Conservation (phyloP, 2,888 invertebrate species). For the Platycheirus albimanus region DNA sequence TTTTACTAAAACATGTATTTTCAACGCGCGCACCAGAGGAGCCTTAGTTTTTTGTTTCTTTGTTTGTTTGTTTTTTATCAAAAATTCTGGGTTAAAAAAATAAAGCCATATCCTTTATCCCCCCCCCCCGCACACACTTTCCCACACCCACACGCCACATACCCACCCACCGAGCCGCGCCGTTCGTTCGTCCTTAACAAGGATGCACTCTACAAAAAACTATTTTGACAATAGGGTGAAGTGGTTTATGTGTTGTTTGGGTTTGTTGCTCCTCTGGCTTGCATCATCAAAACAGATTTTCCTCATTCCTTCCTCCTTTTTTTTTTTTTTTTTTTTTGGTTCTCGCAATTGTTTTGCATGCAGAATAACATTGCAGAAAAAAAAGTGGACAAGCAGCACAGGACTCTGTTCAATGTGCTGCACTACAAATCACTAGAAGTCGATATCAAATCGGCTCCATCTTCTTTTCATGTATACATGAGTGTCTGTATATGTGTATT, state of each 20-base stretch:
- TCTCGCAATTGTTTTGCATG: slow-evolving; percentile 60
- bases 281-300: slow-evolving; percentile 68
- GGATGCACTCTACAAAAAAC: slow-evolving; percentile 51
- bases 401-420: slow-evolving; percentile 8
- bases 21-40: no score
- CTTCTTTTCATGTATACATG: background rate
- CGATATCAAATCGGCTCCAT: slow-evolving; percentile 38
- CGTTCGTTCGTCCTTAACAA: background rate
- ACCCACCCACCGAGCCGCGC: no score
- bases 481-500: no score
- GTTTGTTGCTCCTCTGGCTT: slow-evolving; percentile 62
- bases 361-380: background rate
- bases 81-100: slow-evolving; percentile 23
- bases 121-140: no score
- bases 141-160: no score
- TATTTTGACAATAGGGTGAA: slow-evolving; percentile 62
- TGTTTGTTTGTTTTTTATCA: no score
- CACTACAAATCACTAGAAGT: slow-evolving; percentile 70
- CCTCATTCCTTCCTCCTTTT: no score
- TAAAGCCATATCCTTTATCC: no score
- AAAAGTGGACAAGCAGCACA: slow-evolving; percentile 36
- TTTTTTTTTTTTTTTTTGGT: slow-evolving; percentile 43
- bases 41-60: no score
- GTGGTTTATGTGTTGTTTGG: slow-evolving; percentile 64
- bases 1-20: slow-evolving; percentile 72